Percentiles rank a stretch among this genome's conserved stretches.
Conservation (phyloP, 2,797 vertebrate species). For the Eleutherodactylus coqui region DNA sequence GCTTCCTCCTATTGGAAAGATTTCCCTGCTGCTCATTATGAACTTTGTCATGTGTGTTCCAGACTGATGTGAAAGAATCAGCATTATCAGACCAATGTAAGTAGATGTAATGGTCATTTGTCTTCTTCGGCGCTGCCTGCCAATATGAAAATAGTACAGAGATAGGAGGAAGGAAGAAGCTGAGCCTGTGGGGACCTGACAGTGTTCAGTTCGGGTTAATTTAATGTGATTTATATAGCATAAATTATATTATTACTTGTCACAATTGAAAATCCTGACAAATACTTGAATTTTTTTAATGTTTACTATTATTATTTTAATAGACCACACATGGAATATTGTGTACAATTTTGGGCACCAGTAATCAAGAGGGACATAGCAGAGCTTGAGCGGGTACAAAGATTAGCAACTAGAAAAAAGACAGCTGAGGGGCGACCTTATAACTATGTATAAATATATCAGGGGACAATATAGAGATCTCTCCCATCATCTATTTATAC, state of each 20-base stretch:
- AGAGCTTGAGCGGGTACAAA: too few species aligned
- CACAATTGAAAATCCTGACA: too few species aligned
- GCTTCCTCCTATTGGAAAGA: neutral
- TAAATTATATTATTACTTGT: neutral
- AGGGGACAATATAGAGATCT: too few species aligned
- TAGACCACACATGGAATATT: too few species aligned
- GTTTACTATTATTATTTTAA: too few species aligned
- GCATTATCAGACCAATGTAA: neutral
- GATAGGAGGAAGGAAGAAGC: neutral
- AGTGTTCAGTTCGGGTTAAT: neutral
- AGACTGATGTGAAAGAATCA: constrained; percentile 6
- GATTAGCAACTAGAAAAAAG: too few species aligned
- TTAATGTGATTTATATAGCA: neutral
- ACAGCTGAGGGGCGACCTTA: too few species aligned
- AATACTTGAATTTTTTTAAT: too few species aligned
- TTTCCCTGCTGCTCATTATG: neutral
- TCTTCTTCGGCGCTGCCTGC: neutral
- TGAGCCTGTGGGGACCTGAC: neutral
- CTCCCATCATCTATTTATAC: too few species aligned
- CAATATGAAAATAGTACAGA: neutral
- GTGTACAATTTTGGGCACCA: too few species aligned
- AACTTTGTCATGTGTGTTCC: neutral
- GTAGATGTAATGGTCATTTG: neutral
- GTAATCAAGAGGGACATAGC: too few species aligned
- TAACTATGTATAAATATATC: too few species aligned